Evolutionary conservation across 1,140 invertebrate species (phyloP).

Genomic region (Penaeus japonicus): DNA sequence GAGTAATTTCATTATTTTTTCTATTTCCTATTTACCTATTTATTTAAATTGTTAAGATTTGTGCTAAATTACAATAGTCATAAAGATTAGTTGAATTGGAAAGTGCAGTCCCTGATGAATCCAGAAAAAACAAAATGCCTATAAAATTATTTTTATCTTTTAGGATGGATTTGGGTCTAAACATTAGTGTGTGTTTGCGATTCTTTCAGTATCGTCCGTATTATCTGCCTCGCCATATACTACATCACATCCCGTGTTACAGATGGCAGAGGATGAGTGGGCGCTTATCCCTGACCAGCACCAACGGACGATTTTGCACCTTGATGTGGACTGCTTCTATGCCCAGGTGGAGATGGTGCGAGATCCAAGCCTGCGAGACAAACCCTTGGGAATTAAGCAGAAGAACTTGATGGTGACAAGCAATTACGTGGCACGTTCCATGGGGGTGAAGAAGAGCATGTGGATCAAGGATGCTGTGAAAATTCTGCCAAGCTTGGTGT

Average conservation of each 20-base stretch:
- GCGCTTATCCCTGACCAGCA: slow-evolving; percentile 24
- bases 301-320: slow-evolving; percentile 73
- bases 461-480: slow-evolving; percentile 73
- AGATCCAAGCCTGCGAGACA: slow-evolving; percentile 71
- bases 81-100: too few species aligned
- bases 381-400: slow-evolving; percentile 80
- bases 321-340: slow-evolving; percentile 84
- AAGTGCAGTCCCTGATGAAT: too few species aligned
- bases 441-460: slow-evolving; percentile 79
- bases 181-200: too few species aligned
- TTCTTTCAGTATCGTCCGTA: too few species aligned
- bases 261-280: slow-evolving; percentile 29
- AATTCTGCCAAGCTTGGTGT: slow-evolving; percentile 73
- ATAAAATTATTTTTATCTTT: too few species aligned
- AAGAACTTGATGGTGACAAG: slow-evolving; percentile 82
- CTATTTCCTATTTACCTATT: too few species aligned
- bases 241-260: background rate
- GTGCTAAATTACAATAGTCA: too few species aligned
- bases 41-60: too few species aligned
- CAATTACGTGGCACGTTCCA: slow-evolving; percentile 78
- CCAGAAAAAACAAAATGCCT: too few species aligned
- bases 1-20: too few species aligned
- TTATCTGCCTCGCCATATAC: background rate
- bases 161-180: too few species aligned
- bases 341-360: slow-evolving; percentile 81